Base-by-base conservation (phyloP, 2,888 invertebrate genomes). In the Agrenia bidenticulata region DNA sequence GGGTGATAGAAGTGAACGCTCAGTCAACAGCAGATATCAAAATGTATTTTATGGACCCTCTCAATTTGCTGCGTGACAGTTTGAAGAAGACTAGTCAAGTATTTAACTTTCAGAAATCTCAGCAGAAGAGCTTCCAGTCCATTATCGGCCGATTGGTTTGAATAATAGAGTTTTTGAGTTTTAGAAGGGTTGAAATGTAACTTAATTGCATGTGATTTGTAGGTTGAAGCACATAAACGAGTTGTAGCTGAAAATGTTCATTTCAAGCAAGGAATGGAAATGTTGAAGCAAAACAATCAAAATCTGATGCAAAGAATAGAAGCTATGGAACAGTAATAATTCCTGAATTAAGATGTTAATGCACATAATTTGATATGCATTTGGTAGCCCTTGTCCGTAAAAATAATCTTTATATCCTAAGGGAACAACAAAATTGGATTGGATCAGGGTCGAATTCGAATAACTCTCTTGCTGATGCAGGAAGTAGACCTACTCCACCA, bases 261-360 rank as follows among this genome's bases (percentile, higher is more conserved):
- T 68, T 80, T 87, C 15, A 86, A 93, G 80, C 81, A 82, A 53
- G 87, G 88, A 77, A 89, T 92, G 68, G 83, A 85, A 13, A 84
- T 86, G 69, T 77, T 88, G 5, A 90, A 90, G 81, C 79, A 79
- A 39, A 83, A 81, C 72, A 84, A 83, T 66, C 81, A 83, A 17
- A 81, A 83, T 17, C 37, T 63, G 15, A 26, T 55, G 15, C 21
- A 15, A 23, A 45, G 26, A 41, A 11, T 57, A 23, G 21, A 5
- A 17, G 37, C n/a, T 21, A 57, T 41, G 21, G n/a, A 15, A 17
- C 19, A 56, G 32, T 39, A 39, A 13, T n/a, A n/a, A n/a, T n/a
- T n/a, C n/a, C n/a, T n/a, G n/a, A n/a, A n/a, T n/a, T n/a, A n/a
- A n/a, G n/a, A n/a, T n/a, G n/a, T n/a, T n/a, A n/a, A n/a, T n/a